A percentile compares a stretch with the other conserved stretches of the same genome.
phyloP scores from a whole-genome alignment of 1,140 invertebrate genomes.

The Choristoneura fumiferana region DNA sequence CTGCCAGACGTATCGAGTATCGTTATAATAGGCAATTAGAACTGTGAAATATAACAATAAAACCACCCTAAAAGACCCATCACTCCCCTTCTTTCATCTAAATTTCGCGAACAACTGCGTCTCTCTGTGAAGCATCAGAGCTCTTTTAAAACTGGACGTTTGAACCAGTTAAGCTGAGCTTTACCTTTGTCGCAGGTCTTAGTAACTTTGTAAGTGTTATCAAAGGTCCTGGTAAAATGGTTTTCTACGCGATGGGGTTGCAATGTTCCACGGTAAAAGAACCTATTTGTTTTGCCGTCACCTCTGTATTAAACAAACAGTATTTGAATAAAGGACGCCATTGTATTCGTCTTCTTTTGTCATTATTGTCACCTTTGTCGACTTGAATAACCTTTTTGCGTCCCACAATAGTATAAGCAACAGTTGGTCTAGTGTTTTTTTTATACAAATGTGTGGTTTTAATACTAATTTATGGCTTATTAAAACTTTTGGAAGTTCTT shows the following conservation, averaged over 20 bases:
- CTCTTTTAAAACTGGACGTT: background rate
- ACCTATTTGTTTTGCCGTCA: conserved; percentile 71
- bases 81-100: conserved; percentile 15
- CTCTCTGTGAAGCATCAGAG: background rate
- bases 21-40: conserved; percentile 76
- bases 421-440: conserved; percentile 16
- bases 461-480: conserved; percentile 19
- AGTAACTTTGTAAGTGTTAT: conserved; percentile 1
- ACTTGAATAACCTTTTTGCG: conserved; percentile 33
- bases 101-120: background rate
- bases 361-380: conserved; percentile 66
- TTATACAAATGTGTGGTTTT: conserved; percentile 14
- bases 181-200: background rate
- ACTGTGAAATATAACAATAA: conserved; percentile 49
- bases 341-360: conserved; percentile 68
- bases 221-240: conserved; percentile 34
- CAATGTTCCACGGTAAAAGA: conserved; percentile 30
- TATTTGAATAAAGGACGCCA: conserved; percentile 62
- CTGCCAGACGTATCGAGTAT: conserved; percentile 49
- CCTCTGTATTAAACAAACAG: conserved; percentile 72
- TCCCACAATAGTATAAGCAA: conserved; percentile 15
- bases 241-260: conserved; percentile 51
- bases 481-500: background rate
- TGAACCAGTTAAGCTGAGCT: background rate
- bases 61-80: conserved; percentile 30